These are phyloP conservation scores for Urophycis tenuis DNA, from an alignment of 2,797 vertebrate genomes.

Conservation along the genomic window DNA sequence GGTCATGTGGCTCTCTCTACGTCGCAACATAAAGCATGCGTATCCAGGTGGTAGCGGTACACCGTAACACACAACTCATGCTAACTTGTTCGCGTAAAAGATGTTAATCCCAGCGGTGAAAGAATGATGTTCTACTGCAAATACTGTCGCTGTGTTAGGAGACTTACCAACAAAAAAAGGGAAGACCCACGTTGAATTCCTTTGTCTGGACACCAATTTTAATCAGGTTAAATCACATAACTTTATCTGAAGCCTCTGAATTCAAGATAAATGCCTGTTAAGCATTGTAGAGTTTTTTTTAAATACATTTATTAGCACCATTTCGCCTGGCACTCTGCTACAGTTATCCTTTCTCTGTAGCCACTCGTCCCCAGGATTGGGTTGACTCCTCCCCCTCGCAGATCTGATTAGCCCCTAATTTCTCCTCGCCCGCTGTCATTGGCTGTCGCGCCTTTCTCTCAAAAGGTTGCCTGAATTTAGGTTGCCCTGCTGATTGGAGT, in stretches of 20 bases:
- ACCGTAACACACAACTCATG: not conserved
- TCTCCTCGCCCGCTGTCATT: conserved; percentile 40
- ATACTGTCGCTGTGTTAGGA: conserved; percentile 53
- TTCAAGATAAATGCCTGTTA: conserved; percentile 25
- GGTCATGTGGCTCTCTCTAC: conserved; percentile 36
- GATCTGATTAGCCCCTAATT: conserved; percentile 46
- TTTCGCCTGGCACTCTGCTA: not conserved
- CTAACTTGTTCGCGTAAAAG: not conserved
- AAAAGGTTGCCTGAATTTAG: conserved; percentile 35
- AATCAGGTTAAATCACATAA: conserved; percentile 13
- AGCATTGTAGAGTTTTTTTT: conserved; percentile 25
- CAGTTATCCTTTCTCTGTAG: conserved; percentile 20
- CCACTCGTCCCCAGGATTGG: conserved; percentile 49
- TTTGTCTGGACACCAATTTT: conserved; percentile 29
- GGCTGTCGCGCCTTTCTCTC: conserved; percentile 50
- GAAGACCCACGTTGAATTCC: conserved; percentile 42
- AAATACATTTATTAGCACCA: conserved; percentile 2
- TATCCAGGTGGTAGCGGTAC: conserved; percentile 26
- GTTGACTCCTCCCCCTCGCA: conserved; percentile 38
- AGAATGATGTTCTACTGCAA: conserved; percentile 18
- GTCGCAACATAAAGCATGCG: not conserved
- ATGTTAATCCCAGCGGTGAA: conserved; percentile 15
- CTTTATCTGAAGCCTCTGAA: not conserved
- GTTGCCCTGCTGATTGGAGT: conserved; percentile 58
- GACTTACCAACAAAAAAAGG: conserved; percentile 53